Percentiles rank a stretch among this genome's conserved stretches.
phyloP scores from a whole-genome alignment of 2,797 vertebrate species.

The Gambusia yucatana region DNA sequence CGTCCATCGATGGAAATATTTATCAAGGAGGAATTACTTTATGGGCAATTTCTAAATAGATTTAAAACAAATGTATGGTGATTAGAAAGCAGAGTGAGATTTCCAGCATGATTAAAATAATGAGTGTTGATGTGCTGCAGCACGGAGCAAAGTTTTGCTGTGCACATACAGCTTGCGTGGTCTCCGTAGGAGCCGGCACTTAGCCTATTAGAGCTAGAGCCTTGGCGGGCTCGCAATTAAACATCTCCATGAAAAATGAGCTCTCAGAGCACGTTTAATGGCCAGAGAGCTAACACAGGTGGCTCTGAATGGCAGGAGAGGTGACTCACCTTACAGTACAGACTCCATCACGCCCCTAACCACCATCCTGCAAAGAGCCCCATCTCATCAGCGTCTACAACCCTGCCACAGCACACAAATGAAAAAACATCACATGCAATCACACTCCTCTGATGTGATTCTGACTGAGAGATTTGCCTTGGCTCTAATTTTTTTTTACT shows the following conservation, averaged over 20 bases:
- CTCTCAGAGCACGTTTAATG: slow-evolving; percentile 80
- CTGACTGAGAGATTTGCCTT: slow-evolving; percentile 30
- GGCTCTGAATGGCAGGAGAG: slow-evolving; percentile 60
- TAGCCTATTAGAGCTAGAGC: slow-evolving; percentile 70
- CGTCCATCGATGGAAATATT: slow-evolving; percentile 27
- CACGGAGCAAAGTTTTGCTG: slow-evolving; percentile 63
- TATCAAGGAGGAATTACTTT: slow-evolving; percentile 33
- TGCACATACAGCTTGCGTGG: slow-evolving; percentile 65
- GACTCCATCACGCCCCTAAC: slow-evolving; percentile 57
- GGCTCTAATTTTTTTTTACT: slow-evolving; percentile 7
- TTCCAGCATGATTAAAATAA: slow-evolving; percentile 66
- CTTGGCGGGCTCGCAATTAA: slow-evolving; percentile 74
- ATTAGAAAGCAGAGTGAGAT: slow-evolving; percentile 38
- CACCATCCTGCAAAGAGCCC: slow-evolving; percentile 30
- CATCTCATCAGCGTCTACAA: slow-evolving; percentile 20
- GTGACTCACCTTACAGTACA: slow-evolving; percentile 57
- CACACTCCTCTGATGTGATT: slow-evolving; percentile 7
- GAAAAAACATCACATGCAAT: slow-evolving; percentile 13
- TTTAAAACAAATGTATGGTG: slow-evolving; percentile 37
- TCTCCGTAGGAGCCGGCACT: slow-evolving; percentile 65
- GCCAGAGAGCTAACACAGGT: slow-evolving; percentile 73
- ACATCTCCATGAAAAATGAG: slow-evolving; percentile 78
- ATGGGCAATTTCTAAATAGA: slow-evolving; percentile 51
- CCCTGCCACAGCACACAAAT: slow-evolving; percentile 24
- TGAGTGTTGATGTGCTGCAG: slow-evolving; percentile 36